These are phyloP conservation scores for Cerceris rybyensis DNA, from an alignment of 2,888 invertebrate genomes.

Conservation along the genomic window DNA sequence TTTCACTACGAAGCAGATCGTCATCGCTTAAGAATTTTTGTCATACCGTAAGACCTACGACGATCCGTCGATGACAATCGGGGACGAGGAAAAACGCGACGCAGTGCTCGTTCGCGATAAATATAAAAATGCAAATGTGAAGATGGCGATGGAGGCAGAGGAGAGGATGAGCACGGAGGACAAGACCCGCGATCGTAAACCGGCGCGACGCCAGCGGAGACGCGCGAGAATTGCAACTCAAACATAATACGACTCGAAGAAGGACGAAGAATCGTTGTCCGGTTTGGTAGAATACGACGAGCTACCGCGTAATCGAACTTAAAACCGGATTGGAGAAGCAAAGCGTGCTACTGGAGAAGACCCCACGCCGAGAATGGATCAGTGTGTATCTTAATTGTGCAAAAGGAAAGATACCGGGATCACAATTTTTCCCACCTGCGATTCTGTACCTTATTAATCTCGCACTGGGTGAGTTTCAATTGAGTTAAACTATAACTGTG, in stretches of 20 bases:
- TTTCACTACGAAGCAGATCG: conserved; percentile 5
- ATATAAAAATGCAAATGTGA: conserved; percentile 77
- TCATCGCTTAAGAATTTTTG: conserved; percentile 51
- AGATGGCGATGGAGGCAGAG: conserved; percentile 7
- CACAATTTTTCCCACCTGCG: conserved; percentile 57
- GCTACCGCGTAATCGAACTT: conserved; percentile 58
- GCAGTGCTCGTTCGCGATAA: conserved; percentile 68
- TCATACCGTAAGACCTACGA: conserved; percentile 31
- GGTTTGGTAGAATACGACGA: conserved; percentile 21
- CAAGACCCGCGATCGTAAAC: conserved; percentile 63
- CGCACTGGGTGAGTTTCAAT: neutral
- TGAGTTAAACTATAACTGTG: no score
- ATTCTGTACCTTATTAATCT: neutral
- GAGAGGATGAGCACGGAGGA: conserved; percentile 40
- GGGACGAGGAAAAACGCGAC: conserved; percentile 37
- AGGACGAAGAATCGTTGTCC: conserved; percentile 28
- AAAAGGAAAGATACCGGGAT: conserved; percentile 49
- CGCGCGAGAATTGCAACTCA: conserved; percentile 55
- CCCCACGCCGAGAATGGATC: conserved; percentile 49
- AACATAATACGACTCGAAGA: conserved; percentile 42
- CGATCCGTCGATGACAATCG: conserved; percentile 51
- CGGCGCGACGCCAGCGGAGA: conserved; percentile 54
- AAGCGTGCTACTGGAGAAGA: conserved; percentile 49
- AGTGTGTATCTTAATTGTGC: conserved; percentile 61
- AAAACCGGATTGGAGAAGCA: conserved; percentile 60